A percentile compares a stretch with the other conserved stretches of the same genome.
phyloP scores from a whole-genome alignment of 37 sponge, comb jelly and placozoan genomes.

The Mnemiopsis leidyi region DNA sequence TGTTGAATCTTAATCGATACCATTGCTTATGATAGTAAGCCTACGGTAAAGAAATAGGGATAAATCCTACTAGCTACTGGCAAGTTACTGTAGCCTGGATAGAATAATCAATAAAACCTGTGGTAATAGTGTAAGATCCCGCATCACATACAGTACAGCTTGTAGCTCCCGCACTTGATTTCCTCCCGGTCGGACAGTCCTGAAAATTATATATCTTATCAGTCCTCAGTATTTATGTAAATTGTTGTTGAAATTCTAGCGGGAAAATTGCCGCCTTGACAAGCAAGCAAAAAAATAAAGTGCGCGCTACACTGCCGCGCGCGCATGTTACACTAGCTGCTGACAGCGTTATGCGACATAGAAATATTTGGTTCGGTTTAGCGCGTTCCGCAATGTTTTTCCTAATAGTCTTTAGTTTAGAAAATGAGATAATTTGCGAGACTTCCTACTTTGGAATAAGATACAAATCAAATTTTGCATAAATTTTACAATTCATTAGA shows the following conservation, averaged over 20 bases:
- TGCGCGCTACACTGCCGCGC: neutral
- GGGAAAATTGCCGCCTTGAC: neutral
- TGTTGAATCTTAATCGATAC: too few relatives aligned
- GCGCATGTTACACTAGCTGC: neutral
- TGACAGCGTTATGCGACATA: neutral
- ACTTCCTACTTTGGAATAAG: neutral
- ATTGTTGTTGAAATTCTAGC: neutral
- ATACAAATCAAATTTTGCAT: neutral
- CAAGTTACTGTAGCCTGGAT: too few relatives aligned
- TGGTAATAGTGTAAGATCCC: neutral
- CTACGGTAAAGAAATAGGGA: too few relatives aligned
- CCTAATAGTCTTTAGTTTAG: neutral
- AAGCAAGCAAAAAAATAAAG: neutral
- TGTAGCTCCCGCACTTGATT: neutral
- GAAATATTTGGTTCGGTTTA: slow-evolving; percentile 18
- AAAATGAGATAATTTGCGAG: neutral
- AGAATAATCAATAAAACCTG: neutral
- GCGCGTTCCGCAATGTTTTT: neutral
- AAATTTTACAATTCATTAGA: neutral
- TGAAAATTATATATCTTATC: neutral
- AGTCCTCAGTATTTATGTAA: too few relatives aligned
- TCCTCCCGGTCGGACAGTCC: neutral
- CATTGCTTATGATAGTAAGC: too few relatives aligned
- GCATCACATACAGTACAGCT: neutral
- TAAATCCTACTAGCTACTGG: too few relatives aligned